Conservation (phyloP, 2,797 vertebrate genomes). For the Aphelocoma californica region DNA sequence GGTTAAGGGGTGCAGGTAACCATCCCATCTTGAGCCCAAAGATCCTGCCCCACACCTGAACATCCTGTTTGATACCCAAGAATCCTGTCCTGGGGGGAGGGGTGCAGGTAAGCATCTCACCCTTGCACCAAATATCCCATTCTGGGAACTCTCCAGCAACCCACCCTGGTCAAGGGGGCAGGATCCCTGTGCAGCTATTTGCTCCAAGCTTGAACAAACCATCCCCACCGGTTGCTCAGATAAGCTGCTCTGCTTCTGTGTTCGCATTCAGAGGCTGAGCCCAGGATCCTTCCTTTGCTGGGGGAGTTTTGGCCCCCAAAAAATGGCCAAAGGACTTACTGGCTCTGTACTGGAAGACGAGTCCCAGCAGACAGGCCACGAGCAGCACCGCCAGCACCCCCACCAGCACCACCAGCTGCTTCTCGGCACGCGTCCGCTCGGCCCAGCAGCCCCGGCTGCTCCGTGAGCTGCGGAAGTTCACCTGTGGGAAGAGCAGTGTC, state of each 20-base stretch:
- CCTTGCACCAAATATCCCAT: rapidly evolving
- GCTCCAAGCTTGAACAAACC: neutral
- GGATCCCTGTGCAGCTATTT: rapidly evolving
- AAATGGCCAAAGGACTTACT: slow-evolving; percentile 79
- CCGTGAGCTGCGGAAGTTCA: slow-evolving; percentile 75
- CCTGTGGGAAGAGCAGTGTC: slow-evolving; percentile 69
- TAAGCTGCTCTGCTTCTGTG: neutral
- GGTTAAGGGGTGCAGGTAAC: neutral
- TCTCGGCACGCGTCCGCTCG: slow-evolving; percentile 78
- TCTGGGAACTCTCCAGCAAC: neutral
- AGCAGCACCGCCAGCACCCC: slow-evolving; percentile 74
- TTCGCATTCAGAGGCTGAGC: rapidly evolving
- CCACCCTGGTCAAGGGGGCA: rapidly evolving
- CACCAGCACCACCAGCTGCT: slow-evolving; percentile 78
- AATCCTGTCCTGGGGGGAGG: neutral
- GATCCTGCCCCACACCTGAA: neutral
- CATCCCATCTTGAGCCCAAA: neutral
- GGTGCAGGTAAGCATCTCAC: neutral
- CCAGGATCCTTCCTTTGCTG: neutral
- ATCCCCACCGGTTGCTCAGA: rapidly evolving
- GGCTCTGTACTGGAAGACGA: slow-evolving; percentile 84
- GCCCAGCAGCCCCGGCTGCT: slow-evolving; percentile 80
- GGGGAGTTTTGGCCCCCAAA: neutral
- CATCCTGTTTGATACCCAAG: neutral
- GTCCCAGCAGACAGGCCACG: slow-evolving; percentile 78